Base-by-base conservation (phyloP, 2,888 invertebrate species). In the Toxonevra muliebris region DNA sequence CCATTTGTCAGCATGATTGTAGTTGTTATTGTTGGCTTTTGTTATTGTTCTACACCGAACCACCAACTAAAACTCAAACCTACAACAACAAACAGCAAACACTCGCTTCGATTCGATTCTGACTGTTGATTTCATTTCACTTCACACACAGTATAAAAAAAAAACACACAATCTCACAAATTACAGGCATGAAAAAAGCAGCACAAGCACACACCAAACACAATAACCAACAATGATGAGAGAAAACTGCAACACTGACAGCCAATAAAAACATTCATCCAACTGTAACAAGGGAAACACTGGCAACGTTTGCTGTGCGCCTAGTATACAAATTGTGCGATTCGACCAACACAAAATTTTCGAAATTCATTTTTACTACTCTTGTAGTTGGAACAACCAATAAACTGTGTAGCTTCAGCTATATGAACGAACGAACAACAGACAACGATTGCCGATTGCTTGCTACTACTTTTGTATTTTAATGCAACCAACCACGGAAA, bases 271-370 rank as follows among this genome's bases (percentile, higher is more conserved):
- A 79, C 78, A 78, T 76, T 78, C 82, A 82, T 80, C 81, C 81
- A 81, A 82, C 82, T 82, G 81, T 78, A 78, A 74, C 82, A 79
- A 76, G 73, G 77, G 80, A 69, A 75, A 70, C 79, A 76, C 79
- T 73, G 70, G 67, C 73, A 20, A 0, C 0, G 0, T 52, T 20
- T 70, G 58, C 77, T 84, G 83, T 0, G 76, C 73, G 75, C 84
- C 84, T 80, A 75, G 66, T 82, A 73, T 71, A 72, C 78, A 78
- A 82, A 83, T 83, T 83, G 81, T 84, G 77, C 77, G 80, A 84
- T 84, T 84, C 84, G 85, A 84, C 84, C 81, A 84, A 84, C 84
- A 84, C 84, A 82, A 84, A 82, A 80, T 84, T 83, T 84, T 83
- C 82, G 81, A 82, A 82, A 80, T 83, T 82, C 77, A 73, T 73